Percentiles rank a stretch among this genome's conserved stretches.
These are phyloP conservation scores for Epirrhoe alternata DNA, from an alignment of 2,888 invertebrate genomes.

Conservation along the genomic window DNA sequence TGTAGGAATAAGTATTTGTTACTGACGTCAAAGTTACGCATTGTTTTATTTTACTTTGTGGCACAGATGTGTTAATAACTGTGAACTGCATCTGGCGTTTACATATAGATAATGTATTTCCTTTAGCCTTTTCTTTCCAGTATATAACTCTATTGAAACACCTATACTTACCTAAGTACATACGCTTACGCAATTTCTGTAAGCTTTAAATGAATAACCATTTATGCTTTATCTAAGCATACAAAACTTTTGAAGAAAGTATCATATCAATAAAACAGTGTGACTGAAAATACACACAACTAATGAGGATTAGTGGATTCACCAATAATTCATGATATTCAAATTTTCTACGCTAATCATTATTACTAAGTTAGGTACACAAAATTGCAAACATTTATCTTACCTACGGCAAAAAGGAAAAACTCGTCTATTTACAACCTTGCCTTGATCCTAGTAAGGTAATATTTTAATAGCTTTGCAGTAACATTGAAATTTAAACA, in stretches of 20 bases:
- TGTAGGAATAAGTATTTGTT: slow-evolving; percentile 53
- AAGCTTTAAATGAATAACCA: too few species aligned
- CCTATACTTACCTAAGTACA: background rate
- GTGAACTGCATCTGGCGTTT: slow-evolving; percentile 38
- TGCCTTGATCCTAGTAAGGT: background rate
- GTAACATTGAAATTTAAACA: slow-evolving; percentile 26
- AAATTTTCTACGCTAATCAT: background rate
- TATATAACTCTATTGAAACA: slow-evolving; percentile 5
- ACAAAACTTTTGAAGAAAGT: background rate
- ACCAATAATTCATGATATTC: background rate
- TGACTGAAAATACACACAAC: too few species aligned
- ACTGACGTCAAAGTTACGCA: slow-evolving; percentile 60
- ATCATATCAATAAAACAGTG: too few species aligned
- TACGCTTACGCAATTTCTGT: background rate
- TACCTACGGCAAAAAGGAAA: background rate
- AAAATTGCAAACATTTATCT: background rate
- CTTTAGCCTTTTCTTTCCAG: slow-evolving; percentile 29
- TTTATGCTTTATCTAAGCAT: background rate
- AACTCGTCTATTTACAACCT: background rate
- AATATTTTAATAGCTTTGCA: slow-evolving; percentile 14
- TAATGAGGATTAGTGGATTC: background rate
- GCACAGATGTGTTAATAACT: slow-evolving; percentile 58
- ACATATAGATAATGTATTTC: slow-evolving; percentile 41
- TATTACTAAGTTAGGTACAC: too few species aligned
- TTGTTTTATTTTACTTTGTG: slow-evolving; percentile 60